Percentiles rank a stretch among this genome's conserved stretches.
phyloP scores from a whole-genome alignment of 2,797 vertebrate species.

The Adrianichthys oophorus region DNA sequence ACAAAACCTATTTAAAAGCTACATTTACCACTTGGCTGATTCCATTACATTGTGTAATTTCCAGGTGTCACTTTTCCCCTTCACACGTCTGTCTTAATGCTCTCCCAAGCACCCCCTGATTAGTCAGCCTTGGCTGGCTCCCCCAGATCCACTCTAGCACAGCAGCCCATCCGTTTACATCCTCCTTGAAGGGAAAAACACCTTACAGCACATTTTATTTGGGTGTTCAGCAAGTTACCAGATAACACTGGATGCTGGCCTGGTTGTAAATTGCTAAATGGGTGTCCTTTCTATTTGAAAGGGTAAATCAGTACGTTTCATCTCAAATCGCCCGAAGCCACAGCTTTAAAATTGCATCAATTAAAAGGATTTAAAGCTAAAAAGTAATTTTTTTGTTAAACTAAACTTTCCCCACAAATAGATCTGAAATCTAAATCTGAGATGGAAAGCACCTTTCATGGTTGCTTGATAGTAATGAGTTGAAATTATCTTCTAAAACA shows the following conservation, averaged over 20 bases:
- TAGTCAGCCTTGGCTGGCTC: constrained; percentile 78
- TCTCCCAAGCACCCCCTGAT: constrained; percentile 78
- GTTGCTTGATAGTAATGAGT: constrained; percentile 20
- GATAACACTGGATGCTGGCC: constrained; percentile 40
- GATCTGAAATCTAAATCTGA: constrained; percentile 11
- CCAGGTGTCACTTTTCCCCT: constrained; percentile 95
- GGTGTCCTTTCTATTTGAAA: constrained; percentile 5
- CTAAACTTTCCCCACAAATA: constrained; percentile 1
- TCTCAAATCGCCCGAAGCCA: neutral
- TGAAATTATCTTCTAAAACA: constrained; percentile 31
- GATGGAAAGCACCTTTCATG: constrained; percentile 11
- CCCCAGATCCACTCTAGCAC: constrained; percentile 73
- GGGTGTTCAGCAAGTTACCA: constrained; percentile 59
- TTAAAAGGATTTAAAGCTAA: constrained; percentile 2
- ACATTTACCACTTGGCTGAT: constrained; percentile 99
- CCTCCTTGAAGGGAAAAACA: constrained; percentile 67
- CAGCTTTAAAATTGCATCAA: constrained; percentile 14
- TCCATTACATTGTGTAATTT: constrained; percentile 97
- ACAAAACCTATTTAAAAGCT: constrained; percentile 99
- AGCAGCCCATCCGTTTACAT: constrained; percentile 67
- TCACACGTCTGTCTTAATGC: constrained; percentile 85
- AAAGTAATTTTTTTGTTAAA: constrained; percentile 6
- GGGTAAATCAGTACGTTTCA: constrained; percentile 9
- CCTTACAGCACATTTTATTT: constrained; percentile 67
- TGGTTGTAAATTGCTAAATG: constrained; percentile 37